A percentile compares a stretch with the other conserved stretches of the same genome.
Conservation (phyloP, 1,140 invertebrate genomes). For the Parasteatoda tepidariorum region DNA sequence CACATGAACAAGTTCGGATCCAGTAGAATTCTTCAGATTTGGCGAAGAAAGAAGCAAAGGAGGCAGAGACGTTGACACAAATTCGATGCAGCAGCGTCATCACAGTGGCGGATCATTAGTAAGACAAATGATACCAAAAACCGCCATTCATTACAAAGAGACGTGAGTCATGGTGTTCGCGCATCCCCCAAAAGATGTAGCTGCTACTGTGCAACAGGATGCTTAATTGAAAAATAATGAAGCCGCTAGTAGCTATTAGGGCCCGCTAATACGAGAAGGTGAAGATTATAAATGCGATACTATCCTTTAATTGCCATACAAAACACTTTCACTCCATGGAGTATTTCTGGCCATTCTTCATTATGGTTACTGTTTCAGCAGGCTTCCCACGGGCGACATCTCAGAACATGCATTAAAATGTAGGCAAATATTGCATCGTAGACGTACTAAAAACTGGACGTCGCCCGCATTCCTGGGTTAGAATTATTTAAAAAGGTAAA, state of each 20-base stretch:
- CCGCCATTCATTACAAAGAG: conserved; percentile 30
- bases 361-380: no score
- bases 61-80: background rate
- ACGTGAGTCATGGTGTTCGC: conserved; percentile 21
- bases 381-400: no score
- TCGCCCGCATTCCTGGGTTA: no score
- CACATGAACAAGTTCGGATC: no score
- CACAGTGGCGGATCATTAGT: conserved; percentile 35
- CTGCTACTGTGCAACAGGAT: background rate
- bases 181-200: no score
- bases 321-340: no score
- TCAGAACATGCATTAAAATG: no score
- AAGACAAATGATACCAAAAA: conserved; percentile 34
- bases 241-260: conserved; percentile 13
- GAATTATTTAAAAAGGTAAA: no score
- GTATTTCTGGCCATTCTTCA: no score
- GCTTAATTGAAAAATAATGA: conserved; percentile 50
- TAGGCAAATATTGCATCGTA: no score
- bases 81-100: background rate
- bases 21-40: background rate
- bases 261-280: background rate
- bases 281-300: background rate
- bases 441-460: no score
- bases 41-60: background rate
- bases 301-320: background rate